A percentile compares a stretch with the other conserved stretches of the same genome.
Conservation (phyloP, 2,113 vertebrate species). For the Dascyllus trimaculatus region DNA sequence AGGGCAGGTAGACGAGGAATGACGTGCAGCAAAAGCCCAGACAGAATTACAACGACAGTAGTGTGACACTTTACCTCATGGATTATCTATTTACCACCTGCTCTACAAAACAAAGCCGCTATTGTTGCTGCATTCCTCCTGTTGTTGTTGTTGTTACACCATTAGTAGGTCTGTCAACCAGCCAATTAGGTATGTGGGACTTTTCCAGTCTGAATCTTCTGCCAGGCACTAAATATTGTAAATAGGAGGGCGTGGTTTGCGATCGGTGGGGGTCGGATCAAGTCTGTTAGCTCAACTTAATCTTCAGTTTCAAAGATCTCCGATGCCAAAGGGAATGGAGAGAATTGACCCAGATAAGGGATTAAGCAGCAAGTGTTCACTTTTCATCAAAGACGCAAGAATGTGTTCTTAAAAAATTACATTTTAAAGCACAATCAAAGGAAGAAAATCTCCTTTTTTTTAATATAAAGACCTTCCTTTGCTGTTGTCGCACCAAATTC, state of each 20-base stretch:
- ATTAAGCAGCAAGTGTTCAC: too few relatives aligned
- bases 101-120: neutral
- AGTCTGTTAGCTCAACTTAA: conserved; percentile 7
- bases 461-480: neutral
- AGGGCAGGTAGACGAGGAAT: neutral
- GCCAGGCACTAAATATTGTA: neutral
- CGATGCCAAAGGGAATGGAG: conserved; percentile 15
- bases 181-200: conserved; percentile 34
- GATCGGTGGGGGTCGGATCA: neutral
- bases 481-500: neutral
- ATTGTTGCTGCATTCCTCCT: neutral
- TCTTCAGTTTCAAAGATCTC: conserved; percentile 37
- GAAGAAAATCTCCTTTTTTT: neutral
- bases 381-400: neutral
- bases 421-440: neutral
- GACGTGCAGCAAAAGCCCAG: too few relatives aligned
- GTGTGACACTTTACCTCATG: too few relatives aligned
- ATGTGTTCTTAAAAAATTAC: neutral
- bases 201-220: conserved; percentile 9
- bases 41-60: too few relatives aligned
- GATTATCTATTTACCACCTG: too few relatives aligned
- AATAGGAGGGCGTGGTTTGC: neutral
- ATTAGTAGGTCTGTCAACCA: conserved; percentile 7
- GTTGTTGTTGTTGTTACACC: neutral
- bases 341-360: neutral